These are phyloP conservation scores for Rhincodon typus DNA, from an alignment of 2,797 vertebrate genomes.

Conservation along the genomic window DNA sequence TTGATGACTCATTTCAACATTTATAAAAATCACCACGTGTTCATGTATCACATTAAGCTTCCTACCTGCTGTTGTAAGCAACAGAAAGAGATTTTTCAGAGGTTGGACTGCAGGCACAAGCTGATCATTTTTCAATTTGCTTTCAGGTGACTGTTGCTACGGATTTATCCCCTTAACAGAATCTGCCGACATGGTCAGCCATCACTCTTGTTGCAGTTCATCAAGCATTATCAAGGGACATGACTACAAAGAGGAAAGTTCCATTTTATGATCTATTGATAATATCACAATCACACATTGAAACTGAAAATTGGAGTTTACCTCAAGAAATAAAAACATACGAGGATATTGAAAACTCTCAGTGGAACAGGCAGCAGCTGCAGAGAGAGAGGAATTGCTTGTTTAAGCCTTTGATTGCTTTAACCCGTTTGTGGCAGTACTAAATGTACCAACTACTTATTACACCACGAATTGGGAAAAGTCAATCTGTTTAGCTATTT, in stretches of 20 bases:
- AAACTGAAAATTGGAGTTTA: background rate
- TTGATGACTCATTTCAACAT: background rate
- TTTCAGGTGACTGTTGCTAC: slow-evolving; percentile 64
- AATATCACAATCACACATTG: slow-evolving; percentile 13
- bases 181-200: slow-evolving; percentile 40
- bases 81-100: too few relatives aligned
- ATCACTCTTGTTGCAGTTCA: slow-evolving; percentile 44
- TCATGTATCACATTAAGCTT: slow-evolving; percentile 9
- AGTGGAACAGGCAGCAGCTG: background rate
- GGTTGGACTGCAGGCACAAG: slow-evolving; percentile 81
- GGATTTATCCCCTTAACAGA: slow-evolving; percentile 44
- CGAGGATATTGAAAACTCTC: background rate
- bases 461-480: background rate
- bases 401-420: background rate
- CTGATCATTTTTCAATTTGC: slow-evolving; percentile 82
- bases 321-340: background rate
- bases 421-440: background rate
- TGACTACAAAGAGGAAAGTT: background rate
- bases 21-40: background rate
- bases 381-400: background rate
- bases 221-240: slow-evolving; percentile 41
- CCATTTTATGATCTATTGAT: background rate
- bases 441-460: background rate
- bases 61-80: slow-evolving; percentile 85
- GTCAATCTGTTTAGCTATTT: background rate